phyloP scores from a whole-genome alignment of 2,888 invertebrate genomes.

The Polietes domitor region DNA sequence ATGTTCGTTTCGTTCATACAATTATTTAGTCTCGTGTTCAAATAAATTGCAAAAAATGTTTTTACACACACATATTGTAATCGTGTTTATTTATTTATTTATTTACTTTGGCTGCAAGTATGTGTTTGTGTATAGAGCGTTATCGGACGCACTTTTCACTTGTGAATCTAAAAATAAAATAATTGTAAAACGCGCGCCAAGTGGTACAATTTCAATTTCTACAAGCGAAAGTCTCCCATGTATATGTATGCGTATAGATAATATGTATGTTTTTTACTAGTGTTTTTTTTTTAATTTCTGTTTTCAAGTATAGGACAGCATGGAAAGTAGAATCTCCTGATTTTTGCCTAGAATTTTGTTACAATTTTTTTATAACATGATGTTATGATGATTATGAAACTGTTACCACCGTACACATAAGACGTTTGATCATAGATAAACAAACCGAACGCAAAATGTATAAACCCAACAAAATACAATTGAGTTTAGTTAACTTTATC shows the following conservation, averaged over 20 bases:
- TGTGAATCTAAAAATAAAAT: conserved; percentile 40
- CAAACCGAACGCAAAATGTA: too few relatives aligned
- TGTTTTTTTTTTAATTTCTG: not conserved
- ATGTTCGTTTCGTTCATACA: not conserved
- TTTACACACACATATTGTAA: not conserved
- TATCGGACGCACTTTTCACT: conserved; percentile 28
- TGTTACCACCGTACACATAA: too few relatives aligned
- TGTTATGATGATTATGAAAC: too few relatives aligned
- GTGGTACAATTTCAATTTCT: not conserved
- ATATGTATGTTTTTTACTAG: too few relatives aligned
- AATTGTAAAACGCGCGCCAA: conserved; percentile 25
- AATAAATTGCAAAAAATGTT: not conserved
- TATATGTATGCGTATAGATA: too few relatives aligned
- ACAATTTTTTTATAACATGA: too few relatives aligned
- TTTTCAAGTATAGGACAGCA: too few relatives aligned
- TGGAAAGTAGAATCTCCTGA: too few relatives aligned
- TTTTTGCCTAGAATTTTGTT: too few relatives aligned
- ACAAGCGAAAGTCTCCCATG: not conserved
- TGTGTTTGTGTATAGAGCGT: not conserved
- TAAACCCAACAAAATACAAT: too few relatives aligned
- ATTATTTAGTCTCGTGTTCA: conserved; percentile 27
- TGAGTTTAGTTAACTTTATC: too few relatives aligned
- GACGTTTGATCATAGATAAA: too few relatives aligned
- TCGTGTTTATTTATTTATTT: not conserved
- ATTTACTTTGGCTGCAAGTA: not conserved